Conservation (phyloP, 2,113 vertebrate species). For the Gyps fulvus region DNA sequence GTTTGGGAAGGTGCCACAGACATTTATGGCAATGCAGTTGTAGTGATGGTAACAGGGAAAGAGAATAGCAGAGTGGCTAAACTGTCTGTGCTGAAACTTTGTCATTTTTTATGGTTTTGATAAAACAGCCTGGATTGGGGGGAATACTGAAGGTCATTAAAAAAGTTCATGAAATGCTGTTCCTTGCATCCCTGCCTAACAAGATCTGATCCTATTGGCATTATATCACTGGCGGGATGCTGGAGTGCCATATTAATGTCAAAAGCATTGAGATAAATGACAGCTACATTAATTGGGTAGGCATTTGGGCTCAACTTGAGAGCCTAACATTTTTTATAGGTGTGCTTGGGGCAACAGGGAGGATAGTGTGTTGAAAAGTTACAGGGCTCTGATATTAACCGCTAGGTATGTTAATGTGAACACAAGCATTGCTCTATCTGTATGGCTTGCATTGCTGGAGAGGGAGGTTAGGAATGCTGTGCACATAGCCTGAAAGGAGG, state of each 20-base stretch:
- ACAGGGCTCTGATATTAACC: background rate
- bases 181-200: conserved; percentile 29
- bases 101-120: background rate
- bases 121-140: background rate
- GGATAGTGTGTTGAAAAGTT: background rate
- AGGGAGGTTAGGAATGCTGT: background rate
- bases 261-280: conserved; percentile 69
- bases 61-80: background rate
- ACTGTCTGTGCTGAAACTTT: background rate
- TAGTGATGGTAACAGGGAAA: background rate
- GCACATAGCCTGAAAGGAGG: background rate
- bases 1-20: background rate
- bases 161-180: conserved; percentile 60
- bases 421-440: background rate
- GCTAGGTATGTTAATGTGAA: background rate
- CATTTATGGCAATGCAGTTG: background rate
- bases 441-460: background rate
- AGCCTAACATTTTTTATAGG: conserved; percentile 66
- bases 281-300: conserved; percentile 58
- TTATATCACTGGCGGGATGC: background rate
- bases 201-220: conserved; percentile 48
- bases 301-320: conserved; percentile 46
- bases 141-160: conserved; percentile 13
- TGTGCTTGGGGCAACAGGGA: background rate
- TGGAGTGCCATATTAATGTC: conserved; percentile 67